Evolutionary conservation across 1,140 invertebrate genomes (phyloP), one percentile per base, ranked within the genome.

Genomic region (Phymastichus coffea): DNA sequence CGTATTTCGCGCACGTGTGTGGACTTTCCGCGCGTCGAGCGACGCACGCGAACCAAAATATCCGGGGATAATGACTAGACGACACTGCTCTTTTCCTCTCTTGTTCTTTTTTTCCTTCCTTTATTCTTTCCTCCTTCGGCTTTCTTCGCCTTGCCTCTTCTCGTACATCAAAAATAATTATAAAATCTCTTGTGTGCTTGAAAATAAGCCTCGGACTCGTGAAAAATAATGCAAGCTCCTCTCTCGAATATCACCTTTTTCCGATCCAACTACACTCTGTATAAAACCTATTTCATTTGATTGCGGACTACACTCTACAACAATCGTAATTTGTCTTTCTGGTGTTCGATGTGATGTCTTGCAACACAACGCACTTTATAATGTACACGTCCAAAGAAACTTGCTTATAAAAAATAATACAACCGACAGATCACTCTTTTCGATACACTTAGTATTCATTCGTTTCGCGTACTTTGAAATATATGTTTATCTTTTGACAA

Each of bases 281-380:
- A 51, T 51, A 38, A 38, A 38, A 51, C 20, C 23, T 48, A 48
- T 37, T 51, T 51, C 14, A 38, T 51, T 38, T 17, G 17, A 37
- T 22, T 23, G 22, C 48, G 7, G 20, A n/a, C n/a, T n/a, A n/a
- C 10, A 23, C 28, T 26, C 30, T n/a, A 20, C 38, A 51, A 51
- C 48, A 38, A 51, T 47, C 38, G 25, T 51, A 23, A 37, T 51
- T 38, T 51, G 4, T 51, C n/a, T n/a, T n/a, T n/a, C n/a, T 51
- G 33, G 33, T 51, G 33, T 38, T 44, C 41, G 25, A 44, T 14
- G 41, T 44, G 22, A 12, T 19, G 14, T 23, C 25, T 7, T 44
- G 14, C 22, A 43, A 17, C 3, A 20, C 17, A 17, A 40, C 15
- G 17, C n/a, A n/a, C n/a, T n/a, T n/a, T n/a, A n/a, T n/a, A n/a